Base-by-base conservation (phyloP, 2,113 vertebrate species). In the Corvus moneduloides region DNA sequence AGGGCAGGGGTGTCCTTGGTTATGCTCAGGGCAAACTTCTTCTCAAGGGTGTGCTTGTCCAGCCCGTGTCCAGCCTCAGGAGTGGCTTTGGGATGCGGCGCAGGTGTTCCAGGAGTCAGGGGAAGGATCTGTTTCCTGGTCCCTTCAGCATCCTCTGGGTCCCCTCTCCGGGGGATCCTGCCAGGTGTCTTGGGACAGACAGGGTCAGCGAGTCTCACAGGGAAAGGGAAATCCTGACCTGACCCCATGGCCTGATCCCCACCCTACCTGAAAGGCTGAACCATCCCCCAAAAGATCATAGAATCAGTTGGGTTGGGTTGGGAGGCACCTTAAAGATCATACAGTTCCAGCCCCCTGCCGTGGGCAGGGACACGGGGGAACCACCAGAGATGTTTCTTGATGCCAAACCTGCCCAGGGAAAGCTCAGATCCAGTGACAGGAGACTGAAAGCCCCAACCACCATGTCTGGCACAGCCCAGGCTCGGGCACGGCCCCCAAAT, bases 81-180 rank as follows among this genome's bases (percentile, higher is more conserved):
- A 5, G 16, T 11, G 41, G 23, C 2, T 8, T 6, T 41, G 39
- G 2, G 3, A 12, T 20, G 6, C 0, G 0, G 21, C 8, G 35
- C 56, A 21, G 78, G 59, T 32, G 59, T 3, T 18, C 48, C 9
- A 30, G 87, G 55, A 49, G 61, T 9, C 23, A 11, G 55, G 35
- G 56, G 11, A 5, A 17, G 71, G 22, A 21, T 13, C 16, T 2
- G 5, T 10, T 44, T 37, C 49, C 55, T 26, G 49, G 9, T 16
- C 27, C 54, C 10, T 64, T 35, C 0, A 0, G 43, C 37, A 7
- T 17, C 51, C 61, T 39, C 74, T 1, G 51, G n/a, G 68, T 14
- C 32, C 23, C 56, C 24, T 37, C 46, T 58, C 26, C 1, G 0
- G 32, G 30, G 28, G n/a, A 15, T 11, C n/a, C 80, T 17, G 33